Evolutionary conservation across 2,888 invertebrate species (phyloP), one percentile per base, ranked within the genome.

Genomic region (Lithophane leautieri): DNA sequence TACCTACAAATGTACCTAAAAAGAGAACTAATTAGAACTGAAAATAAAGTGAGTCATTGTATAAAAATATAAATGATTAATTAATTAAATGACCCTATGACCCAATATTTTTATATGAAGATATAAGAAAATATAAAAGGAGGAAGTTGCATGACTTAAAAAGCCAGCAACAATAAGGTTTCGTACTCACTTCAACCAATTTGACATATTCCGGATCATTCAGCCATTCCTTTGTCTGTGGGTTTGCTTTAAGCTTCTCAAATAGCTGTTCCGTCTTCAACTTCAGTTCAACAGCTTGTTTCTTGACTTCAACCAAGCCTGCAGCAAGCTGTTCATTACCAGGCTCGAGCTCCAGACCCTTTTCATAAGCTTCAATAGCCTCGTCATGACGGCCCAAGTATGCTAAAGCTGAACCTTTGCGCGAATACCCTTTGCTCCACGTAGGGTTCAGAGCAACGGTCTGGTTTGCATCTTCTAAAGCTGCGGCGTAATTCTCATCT

Each of bases 391-490:
- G 97, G 6, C 98, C 97, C 79, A 99, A 94, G 88, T 97, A 99
- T 0, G 98, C 97, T 65, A 99, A 95, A 0, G 99, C 99, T 84
- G 98, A 98, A 2, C 98, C 99, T 95, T 99, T 98, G 77, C 99
- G 97, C 0, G 99, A 99, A 93, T 99, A 99, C 0, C 98, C 98
- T 92, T 99, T 99, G 2, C 97, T 97, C 99, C 99, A 99, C 76
- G 97, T 97, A 14, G 98, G 97, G 92, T 99, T 98, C 25, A 99
- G 88, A 67, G 97, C 93, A 14, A 99, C 97, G 0, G 98, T 98
- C 91, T 98, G 97, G 81, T 99, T 98, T 0, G 99, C 99, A 97
- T 99, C 99, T 83, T 97, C 97, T 47, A 99, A 94, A 0, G 99
- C 98, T 79, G 97, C 97, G 3, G 95, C 92, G 90, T 98, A 99